Percentiles rank a stretch among this genome's conserved stretches.
Conservation (phyloP, 2,888 invertebrate genomes). For the Caradrina kadenii region DNA sequence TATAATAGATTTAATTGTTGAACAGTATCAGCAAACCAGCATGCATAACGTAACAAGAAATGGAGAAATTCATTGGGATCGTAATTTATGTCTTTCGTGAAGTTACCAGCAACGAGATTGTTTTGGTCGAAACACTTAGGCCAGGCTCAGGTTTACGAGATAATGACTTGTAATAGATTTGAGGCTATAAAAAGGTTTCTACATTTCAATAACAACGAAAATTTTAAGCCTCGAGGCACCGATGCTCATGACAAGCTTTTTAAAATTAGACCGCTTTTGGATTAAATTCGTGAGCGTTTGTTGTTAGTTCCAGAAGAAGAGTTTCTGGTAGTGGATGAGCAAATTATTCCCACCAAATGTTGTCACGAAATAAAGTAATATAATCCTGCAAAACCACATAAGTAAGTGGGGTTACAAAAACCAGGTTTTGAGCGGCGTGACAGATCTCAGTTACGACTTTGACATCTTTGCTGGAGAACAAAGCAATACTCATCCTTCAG, state of each 20-base stretch:
- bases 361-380: constrained; percentile 61
- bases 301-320: constrained; percentile 69
- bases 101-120: too few species aligned
- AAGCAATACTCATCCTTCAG: too few species aligned
- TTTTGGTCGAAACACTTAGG: too few species aligned
- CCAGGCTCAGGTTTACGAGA: too few species aligned
- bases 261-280: constrained; percentile 64
- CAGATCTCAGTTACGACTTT: constrained; percentile 74
- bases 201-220: constrained; percentile 9
- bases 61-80: too few species aligned
- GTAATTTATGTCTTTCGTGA: too few species aligned
- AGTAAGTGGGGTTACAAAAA: constrained; percentile 73
- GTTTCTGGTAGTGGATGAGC: constrained; percentile 68
- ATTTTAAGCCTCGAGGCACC: background rate
- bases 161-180: too few species aligned
- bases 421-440: constrained; percentile 72
- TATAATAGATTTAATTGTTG: too few species aligned
- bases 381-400: constrained; percentile 72
- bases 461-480: constrained; percentile 42
- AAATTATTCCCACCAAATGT: constrained; percentile 72
- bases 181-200: too few species aligned
- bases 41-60: too few species aligned
- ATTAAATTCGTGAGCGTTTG: constrained; percentile 48
- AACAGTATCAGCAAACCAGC: too few species aligned
- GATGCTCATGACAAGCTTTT: constrained; percentile 63